Base-by-base conservation (phyloP, 2,797 vertebrate genomes). In the Todus mexicanus region DNA sequence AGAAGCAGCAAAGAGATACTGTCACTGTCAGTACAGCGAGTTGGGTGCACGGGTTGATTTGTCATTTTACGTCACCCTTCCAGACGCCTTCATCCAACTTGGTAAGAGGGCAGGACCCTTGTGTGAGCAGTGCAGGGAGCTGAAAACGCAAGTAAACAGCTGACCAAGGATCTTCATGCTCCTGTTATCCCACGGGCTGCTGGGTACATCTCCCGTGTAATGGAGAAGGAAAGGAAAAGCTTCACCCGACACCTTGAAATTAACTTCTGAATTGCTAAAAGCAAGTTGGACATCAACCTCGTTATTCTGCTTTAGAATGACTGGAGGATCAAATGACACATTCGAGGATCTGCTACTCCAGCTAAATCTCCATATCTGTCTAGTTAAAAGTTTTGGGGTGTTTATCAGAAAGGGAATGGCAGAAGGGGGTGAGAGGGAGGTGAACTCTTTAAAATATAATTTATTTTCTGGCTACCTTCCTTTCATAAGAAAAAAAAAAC, bases 391-490 rank as follows among this genome's bases (percentile, higher is more conserved):
- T 81, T 87, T 80, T 63, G 81, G 82, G 79, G 66, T 69, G 47
- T 75, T 92, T 92, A 75, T 85, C 72, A 87, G 54, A 91, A 87
- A 13, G 8, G 18, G 22, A 96, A 72, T 83, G 22, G 54, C 12
- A 85, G 53, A 93, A 93, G 16, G 51, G 38, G 63, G 64, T 89
- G 74, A 93, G 29, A 89, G 14, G 31, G 65, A 92, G 78, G 59
- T 87, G 63, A 94, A 87, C 35, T 81, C 70, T 77, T 77, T 60
- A 90, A 90, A 90, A 92, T 38, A 66, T 17, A 69, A 94, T 86
- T 94, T 86, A 80, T 84, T 94, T 96, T 76, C 60, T 93, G 60
- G 64, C 76, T 91, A 93, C 51, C 23, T 83, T 80, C 42, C 76
- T 92, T 89, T 82, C 50, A 38, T 63, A 87, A 51, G 43, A 53